Evolutionary conservation across 2,797 vertebrate species (phyloP), one percentile per base, ranked within the genome.

Genomic region (Presbytis comata): DNA sequence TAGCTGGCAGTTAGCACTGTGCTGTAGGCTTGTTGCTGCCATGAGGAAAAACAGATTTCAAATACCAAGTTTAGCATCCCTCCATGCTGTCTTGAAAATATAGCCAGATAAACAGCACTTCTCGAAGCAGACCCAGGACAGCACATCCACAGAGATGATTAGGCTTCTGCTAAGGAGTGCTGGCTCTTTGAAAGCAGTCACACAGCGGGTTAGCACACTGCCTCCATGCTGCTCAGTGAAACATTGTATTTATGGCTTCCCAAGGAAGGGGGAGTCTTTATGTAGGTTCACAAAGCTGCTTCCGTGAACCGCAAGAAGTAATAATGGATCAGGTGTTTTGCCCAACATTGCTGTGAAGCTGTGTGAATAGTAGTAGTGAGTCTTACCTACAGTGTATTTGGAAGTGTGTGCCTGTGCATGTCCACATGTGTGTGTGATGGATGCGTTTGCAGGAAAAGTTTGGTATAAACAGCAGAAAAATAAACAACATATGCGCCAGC

Each of bases 101-200:
- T 22, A 85, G 48, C 28, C 57, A 75, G 50, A 72, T 82, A 41
- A 78, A 80, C 74, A 89, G 48, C 79, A 64, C 61, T 96, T 93
- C 53, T 9, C 33, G 13, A 67, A 86, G 53, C 79, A 74, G 75
- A 76, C 79, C 81, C 53, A 41, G 64, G 53, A 33, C 19, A 41
- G 70, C 3, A 30, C 64, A 59, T 59, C 26, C 3, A 6, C 85
- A 72, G 95, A 91, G 92, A 46, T 85, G 89, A 95, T 91, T 78
- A 95, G 74, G 74, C 64, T 85, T 91, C 78, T 93, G 79, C 83
- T 74, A 89, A 74, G 92, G n/a, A 84, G 36, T 11, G 16, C 78
- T 72, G 91, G 61, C 21, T 59, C 13, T 87, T 57, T 95, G 93
- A 89, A 95, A 96, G 72, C 70, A 5, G 26, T 80, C 8, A 3